phyloP scores from a whole-genome alignment of 37 sponge, comb jelly and placozoan species.

The Tethya wilhelma region DNA sequence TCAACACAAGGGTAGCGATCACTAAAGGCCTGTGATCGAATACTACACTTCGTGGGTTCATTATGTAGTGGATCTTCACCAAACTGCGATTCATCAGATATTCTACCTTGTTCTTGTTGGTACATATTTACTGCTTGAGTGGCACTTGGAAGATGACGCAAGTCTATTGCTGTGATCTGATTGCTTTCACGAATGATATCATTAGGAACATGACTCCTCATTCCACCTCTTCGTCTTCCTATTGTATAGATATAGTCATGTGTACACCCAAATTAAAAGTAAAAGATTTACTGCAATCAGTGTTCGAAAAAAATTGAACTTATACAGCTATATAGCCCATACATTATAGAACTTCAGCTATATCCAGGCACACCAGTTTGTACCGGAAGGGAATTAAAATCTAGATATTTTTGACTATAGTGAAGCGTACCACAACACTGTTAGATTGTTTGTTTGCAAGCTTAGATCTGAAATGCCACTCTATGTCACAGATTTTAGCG shows the following conservation, averaged over 20 bases:
- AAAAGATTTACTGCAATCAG: too few relatives aligned
- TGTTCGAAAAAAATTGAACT: too few relatives aligned
- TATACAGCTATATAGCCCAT: too few relatives aligned
- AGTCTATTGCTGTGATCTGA: neutral
- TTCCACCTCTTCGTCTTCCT: neutral
- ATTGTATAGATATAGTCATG: neutral
- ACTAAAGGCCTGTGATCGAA: neutral
- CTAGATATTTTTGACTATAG: too few relatives aligned
- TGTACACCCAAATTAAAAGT: too few relatives aligned
- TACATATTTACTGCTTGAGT: conserved; percentile 8
- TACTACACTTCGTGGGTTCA: neutral
- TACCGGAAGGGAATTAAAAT: too few relatives aligned
- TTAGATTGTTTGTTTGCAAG: too few relatives aligned
- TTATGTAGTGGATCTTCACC: neutral
- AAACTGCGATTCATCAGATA: conserved; percentile 8
- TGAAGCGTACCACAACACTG: too few relatives aligned
- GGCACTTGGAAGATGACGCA: neutral
- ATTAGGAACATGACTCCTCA: neutral
- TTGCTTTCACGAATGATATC: neutral
- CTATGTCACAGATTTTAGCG: too few relatives aligned
- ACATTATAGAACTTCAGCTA: too few relatives aligned
- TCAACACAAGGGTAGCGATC: conserved; percentile 1
- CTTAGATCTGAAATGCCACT: too few relatives aligned
- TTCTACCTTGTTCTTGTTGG: neutral
- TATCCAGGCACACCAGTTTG: too few relatives aligned